Evolutionary conservation across 2,113 vertebrate species (phyloP).

Genomic region (Thamnaconus septentrionalis): DNA sequence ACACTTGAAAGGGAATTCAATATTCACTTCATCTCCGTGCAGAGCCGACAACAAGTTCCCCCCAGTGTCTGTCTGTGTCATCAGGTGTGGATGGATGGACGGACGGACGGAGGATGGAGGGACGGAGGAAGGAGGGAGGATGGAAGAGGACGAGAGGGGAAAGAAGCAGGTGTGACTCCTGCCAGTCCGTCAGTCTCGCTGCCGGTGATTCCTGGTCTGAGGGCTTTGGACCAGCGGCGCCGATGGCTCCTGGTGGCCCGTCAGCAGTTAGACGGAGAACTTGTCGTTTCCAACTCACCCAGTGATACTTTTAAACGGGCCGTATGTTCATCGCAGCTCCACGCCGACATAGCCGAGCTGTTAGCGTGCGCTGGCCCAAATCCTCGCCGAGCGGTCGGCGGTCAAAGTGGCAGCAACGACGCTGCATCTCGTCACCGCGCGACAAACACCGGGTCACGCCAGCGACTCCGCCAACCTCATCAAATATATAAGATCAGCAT

Average conservation of each 20-base stretch:
- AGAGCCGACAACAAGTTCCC: conserved; percentile 57
- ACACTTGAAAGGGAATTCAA: conserved; percentile 75
- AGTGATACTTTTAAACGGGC: conserved; percentile 32
- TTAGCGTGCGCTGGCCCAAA: conserved; percentile 25
- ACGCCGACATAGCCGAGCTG: too few relatives aligned
- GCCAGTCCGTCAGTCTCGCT: conserved; percentile 59
- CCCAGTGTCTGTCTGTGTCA: conserved; percentile 59
- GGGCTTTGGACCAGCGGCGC: conserved; percentile 32
- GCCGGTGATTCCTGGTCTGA: conserved; percentile 58
- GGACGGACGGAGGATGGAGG: too few relatives aligned
- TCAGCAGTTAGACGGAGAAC: conserved; percentile 43
- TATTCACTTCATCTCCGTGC: conserved; percentile 70
- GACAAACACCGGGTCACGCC: conserved; percentile 6
- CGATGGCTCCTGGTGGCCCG: conserved; percentile 26
- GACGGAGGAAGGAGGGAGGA: conserved; percentile 2
- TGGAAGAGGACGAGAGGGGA: conserved; percentile 58
- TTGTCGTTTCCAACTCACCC: conserved; percentile 33
- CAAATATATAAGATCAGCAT: conserved; percentile 23
- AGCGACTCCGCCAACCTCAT: neutral
- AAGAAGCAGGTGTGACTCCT: conserved; percentile 57
- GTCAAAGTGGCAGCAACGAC: neutral
- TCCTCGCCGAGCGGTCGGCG: neutral
- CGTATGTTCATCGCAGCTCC: too few relatives aligned
- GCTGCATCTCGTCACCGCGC: neutral
- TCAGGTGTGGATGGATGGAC: conserved; percentile 9